These are phyloP conservation scores for Procavia capensis DNA, from an alignment of 2,113 vertebrate species.

Conservation along the genomic window DNA sequence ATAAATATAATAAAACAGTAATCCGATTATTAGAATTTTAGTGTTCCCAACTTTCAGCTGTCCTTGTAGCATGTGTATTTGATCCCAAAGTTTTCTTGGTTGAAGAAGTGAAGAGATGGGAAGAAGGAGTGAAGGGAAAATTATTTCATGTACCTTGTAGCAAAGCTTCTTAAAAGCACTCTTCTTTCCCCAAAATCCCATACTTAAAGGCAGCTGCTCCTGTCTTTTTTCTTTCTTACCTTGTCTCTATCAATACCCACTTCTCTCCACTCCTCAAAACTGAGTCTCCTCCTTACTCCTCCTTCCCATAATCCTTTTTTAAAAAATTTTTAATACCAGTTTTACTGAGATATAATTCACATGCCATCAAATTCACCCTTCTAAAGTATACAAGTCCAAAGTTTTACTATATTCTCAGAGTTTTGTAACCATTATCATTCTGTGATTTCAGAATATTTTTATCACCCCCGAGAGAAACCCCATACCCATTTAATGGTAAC, in stretches of 20 bases:
- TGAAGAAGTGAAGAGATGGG: not conserved
- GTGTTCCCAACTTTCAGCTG: constrained; percentile 32
- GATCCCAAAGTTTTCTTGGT: not conserved
- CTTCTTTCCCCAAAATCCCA: not conserved
- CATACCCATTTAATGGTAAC: not conserved
- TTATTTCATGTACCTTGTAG: not conserved
- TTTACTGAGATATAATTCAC: constrained; percentile 30
- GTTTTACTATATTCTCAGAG: not conserved
- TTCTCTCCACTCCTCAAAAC: not conserved
- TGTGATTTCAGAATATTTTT: constrained; percentile 10
- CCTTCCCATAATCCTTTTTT: not conserved
- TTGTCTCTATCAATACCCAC: not conserved
- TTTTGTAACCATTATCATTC: not conserved
- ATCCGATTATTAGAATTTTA: constrained; percentile 25
- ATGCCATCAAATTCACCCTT: not conserved
- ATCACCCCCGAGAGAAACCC: not conserved
- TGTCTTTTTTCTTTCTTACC: not conserved
- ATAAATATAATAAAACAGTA: not conserved
- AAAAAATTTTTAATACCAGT: not conserved
- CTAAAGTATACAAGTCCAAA: not conserved
- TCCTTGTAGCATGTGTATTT: constrained; percentile 14
- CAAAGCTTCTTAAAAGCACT: not conserved
- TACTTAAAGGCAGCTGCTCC: not conserved
- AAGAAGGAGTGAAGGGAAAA: not conserved
- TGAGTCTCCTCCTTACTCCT: not conserved